Conservation (phyloP, 2,797 vertebrate species). For the Eulemur mongoz region DNA sequence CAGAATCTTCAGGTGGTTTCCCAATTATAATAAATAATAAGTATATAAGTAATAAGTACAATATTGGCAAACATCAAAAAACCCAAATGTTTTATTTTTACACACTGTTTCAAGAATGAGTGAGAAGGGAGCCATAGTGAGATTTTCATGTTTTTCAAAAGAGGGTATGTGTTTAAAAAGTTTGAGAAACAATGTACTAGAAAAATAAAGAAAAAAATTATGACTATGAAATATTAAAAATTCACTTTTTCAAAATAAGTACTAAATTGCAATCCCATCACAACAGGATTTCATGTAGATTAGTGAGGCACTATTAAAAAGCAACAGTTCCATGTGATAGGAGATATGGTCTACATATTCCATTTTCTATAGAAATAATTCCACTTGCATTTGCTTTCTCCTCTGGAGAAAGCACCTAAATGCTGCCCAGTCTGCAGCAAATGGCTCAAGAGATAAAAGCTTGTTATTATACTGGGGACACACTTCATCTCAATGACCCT, state of each 20-base stretch:
- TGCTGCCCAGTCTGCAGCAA: background rate
- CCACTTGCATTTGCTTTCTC: background rate
- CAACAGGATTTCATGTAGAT: background rate
- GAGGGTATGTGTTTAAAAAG: background rate
- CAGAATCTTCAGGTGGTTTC: slow-evolving; percentile 1
- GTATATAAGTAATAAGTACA: background rate
- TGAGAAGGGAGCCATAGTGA: background rate
- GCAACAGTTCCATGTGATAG: background rate
- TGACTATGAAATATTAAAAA: background rate
- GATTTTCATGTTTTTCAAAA: slow-evolving; percentile 11
- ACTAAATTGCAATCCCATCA: background rate
- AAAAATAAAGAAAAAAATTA: slow-evolving; percentile 9
- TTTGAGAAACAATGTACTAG: background rate
- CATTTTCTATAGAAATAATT: slow-evolving; percentile 9
- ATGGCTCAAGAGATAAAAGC: background rate
- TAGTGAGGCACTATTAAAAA: background rate
- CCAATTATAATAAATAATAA: background rate
- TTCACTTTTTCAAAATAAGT: slow-evolving; percentile 44
- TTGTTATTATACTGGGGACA: background rate
- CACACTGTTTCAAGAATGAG: background rate
- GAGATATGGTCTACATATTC: background rate
- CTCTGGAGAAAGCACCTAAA: background rate
- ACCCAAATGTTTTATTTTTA: slow-evolving; percentile 1
- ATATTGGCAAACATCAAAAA: background rate
- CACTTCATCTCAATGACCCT: background rate